phyloP scores from a whole-genome alignment of 2,113 vertebrate genomes.

The Gallinago jamesoni region DNA sequence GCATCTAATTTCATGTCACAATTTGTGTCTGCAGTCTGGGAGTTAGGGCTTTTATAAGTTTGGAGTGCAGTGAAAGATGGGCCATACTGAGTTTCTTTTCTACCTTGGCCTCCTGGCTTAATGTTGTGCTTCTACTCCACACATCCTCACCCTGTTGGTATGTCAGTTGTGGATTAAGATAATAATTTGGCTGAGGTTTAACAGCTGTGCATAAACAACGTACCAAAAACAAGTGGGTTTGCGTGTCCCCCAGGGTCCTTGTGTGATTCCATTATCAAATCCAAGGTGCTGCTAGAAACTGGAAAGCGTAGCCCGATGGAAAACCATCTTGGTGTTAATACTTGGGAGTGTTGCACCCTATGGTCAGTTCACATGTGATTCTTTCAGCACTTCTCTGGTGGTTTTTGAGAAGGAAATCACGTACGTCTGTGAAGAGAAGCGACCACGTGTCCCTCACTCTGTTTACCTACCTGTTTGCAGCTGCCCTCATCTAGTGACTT shows the following conservation, averaged over 20 bases:
- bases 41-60: not conserved
- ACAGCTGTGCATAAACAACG: not conserved
- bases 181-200: not conserved
- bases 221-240: not conserved
- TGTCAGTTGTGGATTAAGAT: not conserved
- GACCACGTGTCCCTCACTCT: not conserved
- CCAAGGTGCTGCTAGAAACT: not conserved
- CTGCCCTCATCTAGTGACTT: slow-evolving; percentile 27
- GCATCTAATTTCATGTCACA: not conserved
- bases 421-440: not conserved
- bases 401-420: not conserved
- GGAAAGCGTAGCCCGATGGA: not conserved
- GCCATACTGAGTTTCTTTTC: not conserved
- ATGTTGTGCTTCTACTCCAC: not conserved
- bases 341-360: not conserved
- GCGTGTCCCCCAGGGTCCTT: not conserved
- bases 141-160: not conserved
- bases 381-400: not conserved
- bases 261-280: not conserved
- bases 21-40: not conserved
- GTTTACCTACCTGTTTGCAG: slow-evolving; percentile 19
- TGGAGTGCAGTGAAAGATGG: not conserved
- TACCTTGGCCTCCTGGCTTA: not conserved
- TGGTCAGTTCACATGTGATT: not conserved
- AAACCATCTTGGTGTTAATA: not conserved